phyloP scores from a whole-genome alignment of 2,113 vertebrate species.

The Euleptes europaea region DNA sequence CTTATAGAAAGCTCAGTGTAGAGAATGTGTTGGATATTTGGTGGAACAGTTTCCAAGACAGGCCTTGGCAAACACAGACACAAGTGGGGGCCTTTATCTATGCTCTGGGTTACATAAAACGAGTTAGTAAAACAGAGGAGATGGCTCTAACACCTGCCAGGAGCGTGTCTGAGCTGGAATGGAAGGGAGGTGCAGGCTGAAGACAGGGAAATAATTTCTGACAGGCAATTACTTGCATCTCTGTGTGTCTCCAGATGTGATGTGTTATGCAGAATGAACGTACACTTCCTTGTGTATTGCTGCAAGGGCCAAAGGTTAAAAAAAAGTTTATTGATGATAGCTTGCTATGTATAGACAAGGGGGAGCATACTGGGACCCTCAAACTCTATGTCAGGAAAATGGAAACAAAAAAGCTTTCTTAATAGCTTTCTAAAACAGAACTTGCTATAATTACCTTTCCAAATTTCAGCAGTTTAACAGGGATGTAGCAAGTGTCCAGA shows the following conservation, averaged over 20 bases:
- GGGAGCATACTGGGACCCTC: not conserved
- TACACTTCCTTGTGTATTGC: not conserved
- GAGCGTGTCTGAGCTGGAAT: conserved; percentile 51
- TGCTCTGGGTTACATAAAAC: conserved; percentile 42
- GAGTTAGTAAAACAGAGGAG: conserved; percentile 37
- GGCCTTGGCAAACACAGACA: not conserved
- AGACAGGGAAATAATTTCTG: not conserved
- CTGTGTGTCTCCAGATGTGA: not conserved
- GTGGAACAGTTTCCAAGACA: not conserved
- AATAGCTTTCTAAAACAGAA: not conserved
- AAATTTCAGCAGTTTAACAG: not conserved
- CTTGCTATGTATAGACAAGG: not conserved
- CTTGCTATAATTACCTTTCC: not conserved
- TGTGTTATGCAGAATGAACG: not conserved
- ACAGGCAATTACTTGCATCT: not conserved
- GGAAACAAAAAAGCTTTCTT: not conserved
- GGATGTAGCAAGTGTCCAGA: not conserved
- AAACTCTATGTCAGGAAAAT: not conserved
- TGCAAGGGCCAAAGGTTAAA: not conserved
- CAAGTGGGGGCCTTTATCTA: accelerated
- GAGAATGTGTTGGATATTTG: not conserved
- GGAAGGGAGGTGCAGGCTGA: conserved; percentile 40
- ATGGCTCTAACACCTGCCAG: conserved; percentile 35
- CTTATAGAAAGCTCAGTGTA: not conserved
- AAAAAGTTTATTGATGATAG: not conserved